These are phyloP conservation scores for Gari tellinella DNA, from an alignment of 2,888 invertebrate genomes.

Conservation along the genomic window DNA sequence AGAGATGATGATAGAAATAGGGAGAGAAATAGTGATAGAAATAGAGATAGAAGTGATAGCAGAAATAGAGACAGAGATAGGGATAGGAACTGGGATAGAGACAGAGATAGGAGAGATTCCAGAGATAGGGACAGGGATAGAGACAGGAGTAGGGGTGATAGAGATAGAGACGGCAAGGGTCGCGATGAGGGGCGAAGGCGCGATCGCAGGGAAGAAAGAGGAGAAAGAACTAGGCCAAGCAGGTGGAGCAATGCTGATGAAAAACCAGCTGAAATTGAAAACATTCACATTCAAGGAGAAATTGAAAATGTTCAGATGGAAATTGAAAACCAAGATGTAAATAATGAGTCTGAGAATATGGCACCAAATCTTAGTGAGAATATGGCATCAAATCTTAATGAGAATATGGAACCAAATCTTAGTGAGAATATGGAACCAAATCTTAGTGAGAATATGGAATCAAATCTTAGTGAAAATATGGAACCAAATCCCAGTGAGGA, in stretches of 20 bases:
- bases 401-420: too few species aligned
- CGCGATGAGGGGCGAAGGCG: constrained; percentile 32
- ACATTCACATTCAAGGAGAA: constrained; percentile 9
- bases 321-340: not conserved
- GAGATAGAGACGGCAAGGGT: constrained; percentile 39
- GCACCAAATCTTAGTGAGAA: too few species aligned
- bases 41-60: constrained; percentile 28
- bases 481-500: too few species aligned
- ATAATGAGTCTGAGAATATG: too few species aligned
- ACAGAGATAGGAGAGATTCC: constrained; percentile 19
- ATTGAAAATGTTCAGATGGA: constrained; percentile 6
- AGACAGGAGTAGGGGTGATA: constrained; percentile 21
- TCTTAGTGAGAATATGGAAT: too few species aligned
- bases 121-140: constrained; percentile 17
- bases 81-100: constrained; percentile 43
- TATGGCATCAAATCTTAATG: too few species aligned
- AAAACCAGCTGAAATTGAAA: not conserved
- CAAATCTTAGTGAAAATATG: too few species aligned
- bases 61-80: constrained; percentile 36
- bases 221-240: constrained; percentile 52
- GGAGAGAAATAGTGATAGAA: constrained; percentile 38
- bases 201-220: constrained; percentile 37
- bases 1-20: constrained; percentile 35
- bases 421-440: too few species aligned
- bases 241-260: constrained; percentile 59